Evolutionary conservation across 2,888 invertebrate species (phyloP), one percentile per base, ranked within the genome.

Genomic region (Pherbina coryleti): DNA sequence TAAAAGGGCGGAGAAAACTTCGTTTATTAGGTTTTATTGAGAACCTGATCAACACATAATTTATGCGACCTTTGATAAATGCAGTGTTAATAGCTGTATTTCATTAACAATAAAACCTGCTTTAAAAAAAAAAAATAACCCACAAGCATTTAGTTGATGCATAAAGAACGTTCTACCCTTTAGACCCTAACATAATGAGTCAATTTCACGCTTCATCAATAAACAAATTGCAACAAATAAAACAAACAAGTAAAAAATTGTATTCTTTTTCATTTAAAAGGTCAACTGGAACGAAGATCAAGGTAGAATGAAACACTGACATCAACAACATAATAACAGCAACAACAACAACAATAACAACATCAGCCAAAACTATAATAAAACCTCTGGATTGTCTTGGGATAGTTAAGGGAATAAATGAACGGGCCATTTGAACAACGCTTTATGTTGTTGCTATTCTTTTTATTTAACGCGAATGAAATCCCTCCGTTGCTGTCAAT

Each of bases 131-230:
- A 5, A 55, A 55, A 55, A 1, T 3, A 55, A 19, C n/a, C n/a
- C n/a, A 55, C 55, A 19, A 55, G 19, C n/a, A 5, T 22, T 22
- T 55, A 22, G 7, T 9, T 55, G 55, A 7, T 22, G 55, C 55
- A 55, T 5, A 55, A 55, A 8, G 55, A 55, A 55, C 22, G 55
- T 9, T n/a, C 55, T 19, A 34, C 67, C 64, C 64, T 64, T 34
- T n/a, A 17, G 31, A 11, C 28, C 31, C 55, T 34, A 25, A 77
- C 60, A 80, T 80, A 82, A 82, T 82, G 76, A 83, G 84, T 84
- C 86, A 87, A 87, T 87, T 87, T 87, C 88, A 87, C 84, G 87
- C 87, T 87, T 87, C 87, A 87, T 87, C 87, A 84, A 84, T 82
- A 82, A 77, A 69, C 81, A 82, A 85, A 85, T 83, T 83, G 83